Conservation (phyloP, 2,888 invertebrate species). For the Cheilosia impressa region DNA sequence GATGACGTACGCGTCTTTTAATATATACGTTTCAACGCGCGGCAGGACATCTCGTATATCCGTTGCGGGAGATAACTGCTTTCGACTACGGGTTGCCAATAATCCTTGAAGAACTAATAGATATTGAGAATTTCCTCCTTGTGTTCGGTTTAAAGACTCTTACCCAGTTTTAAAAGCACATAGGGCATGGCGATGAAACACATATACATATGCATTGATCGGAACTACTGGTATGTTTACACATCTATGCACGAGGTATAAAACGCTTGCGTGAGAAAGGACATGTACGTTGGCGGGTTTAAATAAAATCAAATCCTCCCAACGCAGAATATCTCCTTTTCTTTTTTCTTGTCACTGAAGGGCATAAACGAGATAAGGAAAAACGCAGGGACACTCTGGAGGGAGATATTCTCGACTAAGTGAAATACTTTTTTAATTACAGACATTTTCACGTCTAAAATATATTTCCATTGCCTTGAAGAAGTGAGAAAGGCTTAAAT, state of each 20-base stretch:
- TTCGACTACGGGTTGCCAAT: conserved; percentile 27
- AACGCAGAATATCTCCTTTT: not conserved
- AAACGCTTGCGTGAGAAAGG: not conserved
- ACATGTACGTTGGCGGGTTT: not conserved
- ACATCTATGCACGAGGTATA: not conserved
- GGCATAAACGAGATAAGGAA: not conserved
- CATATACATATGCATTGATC: conserved; percentile 22
- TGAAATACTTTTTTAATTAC: conserved; percentile 53
- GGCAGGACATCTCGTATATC: conserved; percentile 31
- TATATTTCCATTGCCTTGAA: not conserved
- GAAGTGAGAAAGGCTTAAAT: not conserved
- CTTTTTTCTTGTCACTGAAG: conserved; percentile 1
- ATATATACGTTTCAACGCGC: conserved; percentile 23
- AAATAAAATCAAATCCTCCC: conserved; percentile 26
- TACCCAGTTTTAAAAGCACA: conserved; percentile 31
- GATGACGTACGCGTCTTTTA: conserved; percentile 36
- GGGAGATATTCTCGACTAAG: conserved; percentile 7
- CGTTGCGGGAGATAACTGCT: conserved; percentile 38
- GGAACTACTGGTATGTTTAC: conserved; percentile 8
- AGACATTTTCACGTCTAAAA: conserved; percentile 12
- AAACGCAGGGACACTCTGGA: not conserved
- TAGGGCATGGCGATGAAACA: conserved; percentile 8
- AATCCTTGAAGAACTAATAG: conserved; percentile 2
- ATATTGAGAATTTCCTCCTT: conserved; percentile 28
- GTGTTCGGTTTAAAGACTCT: conserved; percentile 38